These are phyloP conservation scores for Eolophus roseicapilla DNA, from an alignment of 2,113 vertebrate genomes.

Conservation along the genomic window DNA sequence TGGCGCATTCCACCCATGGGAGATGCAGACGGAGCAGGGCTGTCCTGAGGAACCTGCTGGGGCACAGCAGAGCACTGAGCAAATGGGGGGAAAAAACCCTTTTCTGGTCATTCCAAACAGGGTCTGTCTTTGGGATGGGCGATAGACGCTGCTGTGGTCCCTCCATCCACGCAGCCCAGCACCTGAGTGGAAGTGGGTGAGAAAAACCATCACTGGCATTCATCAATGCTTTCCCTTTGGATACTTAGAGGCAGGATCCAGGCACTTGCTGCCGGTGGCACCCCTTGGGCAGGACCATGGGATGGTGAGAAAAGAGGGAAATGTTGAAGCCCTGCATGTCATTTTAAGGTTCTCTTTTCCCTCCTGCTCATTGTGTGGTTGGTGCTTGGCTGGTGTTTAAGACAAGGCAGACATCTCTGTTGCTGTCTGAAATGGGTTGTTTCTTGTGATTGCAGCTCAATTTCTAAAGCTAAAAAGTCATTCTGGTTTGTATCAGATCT, in stretches of 20 bases:
- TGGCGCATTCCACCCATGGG: fast-evolving
- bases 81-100: neutral
- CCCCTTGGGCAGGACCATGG: neutral
- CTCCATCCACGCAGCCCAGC: neutral
- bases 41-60: neutral
- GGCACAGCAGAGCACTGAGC: neutral
- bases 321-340: neutral
- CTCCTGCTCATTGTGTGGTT: neutral
- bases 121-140: neutral
- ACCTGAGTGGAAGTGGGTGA: neutral
- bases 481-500: neutral
- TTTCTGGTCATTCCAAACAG: neutral
- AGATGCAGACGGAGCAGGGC: neutral
- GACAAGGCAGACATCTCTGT: neutral
- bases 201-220: fast-evolving
- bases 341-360: neutral
- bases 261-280: neutral
- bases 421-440: neutral
- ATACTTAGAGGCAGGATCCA: neutral
- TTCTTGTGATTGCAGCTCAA: neutral
- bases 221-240: too few relatives aligned
- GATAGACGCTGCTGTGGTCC: fast-evolving
- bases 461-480: neutral
- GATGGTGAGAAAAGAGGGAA: neutral
- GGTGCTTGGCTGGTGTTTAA: neutral